A percentile compares a stretch with the other conserved stretches of the same genome.
Conservation (phyloP, 1,140 invertebrate genomes). For the Goniozus legneri region DNA sequence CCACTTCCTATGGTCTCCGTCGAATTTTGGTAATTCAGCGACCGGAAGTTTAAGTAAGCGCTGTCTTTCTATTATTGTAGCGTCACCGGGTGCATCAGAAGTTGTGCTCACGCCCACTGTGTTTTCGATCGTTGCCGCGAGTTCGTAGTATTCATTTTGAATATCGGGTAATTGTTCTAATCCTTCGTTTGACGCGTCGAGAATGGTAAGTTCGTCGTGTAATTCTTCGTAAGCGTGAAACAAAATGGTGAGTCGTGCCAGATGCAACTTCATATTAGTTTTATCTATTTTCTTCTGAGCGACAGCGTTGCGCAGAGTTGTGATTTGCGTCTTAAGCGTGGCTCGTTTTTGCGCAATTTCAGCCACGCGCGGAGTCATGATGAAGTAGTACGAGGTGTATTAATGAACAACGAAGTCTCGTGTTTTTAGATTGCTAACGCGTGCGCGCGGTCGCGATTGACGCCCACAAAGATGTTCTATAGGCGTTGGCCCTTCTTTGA, state of each 20-base stretch:
- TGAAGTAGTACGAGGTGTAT: too few species aligned
- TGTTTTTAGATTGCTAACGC: too few species aligned
- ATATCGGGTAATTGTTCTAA: not conserved
- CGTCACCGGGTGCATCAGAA: too few species aligned
- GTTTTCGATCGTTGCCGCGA: not conserved
- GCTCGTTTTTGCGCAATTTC: too few species aligned
- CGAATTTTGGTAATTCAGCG: conserved; percentile 13
- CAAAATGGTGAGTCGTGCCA: not conserved
- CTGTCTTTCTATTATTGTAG: too few species aligned
- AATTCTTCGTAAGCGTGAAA: not conserved
- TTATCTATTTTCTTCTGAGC: not conserved
- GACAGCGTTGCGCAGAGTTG: not conserved
- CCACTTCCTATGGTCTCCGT: conserved; percentile 13
- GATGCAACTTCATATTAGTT: not conserved
- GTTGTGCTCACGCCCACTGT: too few species aligned
- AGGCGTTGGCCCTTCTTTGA: too few species aligned
- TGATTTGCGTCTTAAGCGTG: not conserved
- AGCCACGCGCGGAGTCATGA: too few species aligned
- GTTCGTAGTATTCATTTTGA: not conserved
- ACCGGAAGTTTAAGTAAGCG: conserved; percentile 15
- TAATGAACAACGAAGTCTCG: too few species aligned
- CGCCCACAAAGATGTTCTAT: too few species aligned
- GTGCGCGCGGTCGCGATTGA: too few species aligned
- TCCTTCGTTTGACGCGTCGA: not conserved
- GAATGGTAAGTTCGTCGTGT: not conserved